phyloP scores from a whole-genome alignment of 2,888 invertebrate genomes.

The Homarus gammarus region DNA sequence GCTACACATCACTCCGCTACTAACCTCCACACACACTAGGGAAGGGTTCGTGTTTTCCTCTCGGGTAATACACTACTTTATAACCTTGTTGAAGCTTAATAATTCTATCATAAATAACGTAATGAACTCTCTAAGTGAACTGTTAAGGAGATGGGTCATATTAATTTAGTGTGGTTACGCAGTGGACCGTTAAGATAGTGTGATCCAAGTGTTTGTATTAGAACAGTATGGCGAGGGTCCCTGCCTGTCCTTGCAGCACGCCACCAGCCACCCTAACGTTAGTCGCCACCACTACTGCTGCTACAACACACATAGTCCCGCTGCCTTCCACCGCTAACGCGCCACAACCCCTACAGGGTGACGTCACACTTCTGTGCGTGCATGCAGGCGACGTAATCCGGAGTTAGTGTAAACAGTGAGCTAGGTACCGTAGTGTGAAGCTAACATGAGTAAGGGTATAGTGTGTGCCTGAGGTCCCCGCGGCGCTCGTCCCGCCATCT shows the following conservation, averaged over 20 bases:
- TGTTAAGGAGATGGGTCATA: neutral
- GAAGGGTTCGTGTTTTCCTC: neutral
- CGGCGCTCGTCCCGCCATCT: constrained; percentile 43
- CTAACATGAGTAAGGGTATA: neutral
- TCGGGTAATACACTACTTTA: neutral
- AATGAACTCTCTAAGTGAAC: neutral
- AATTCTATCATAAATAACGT: neutral
- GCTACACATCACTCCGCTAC: neutral
- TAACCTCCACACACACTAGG: neutral
- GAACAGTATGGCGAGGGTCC: constrained; percentile 11
- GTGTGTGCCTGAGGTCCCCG: constrained; percentile 10
- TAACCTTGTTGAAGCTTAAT: neutral
- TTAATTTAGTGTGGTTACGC: neutral
- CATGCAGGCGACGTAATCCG: neutral
- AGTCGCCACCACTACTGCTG: neutral
- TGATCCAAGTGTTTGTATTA: neutral
- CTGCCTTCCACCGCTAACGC: no score
- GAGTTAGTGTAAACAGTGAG: neutral
- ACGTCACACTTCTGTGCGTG: neutral
- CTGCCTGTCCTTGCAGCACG: neutral
- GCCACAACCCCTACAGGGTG: neutral
- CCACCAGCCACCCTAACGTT: neutral
- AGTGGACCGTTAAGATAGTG: neutral
- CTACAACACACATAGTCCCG: neutral
- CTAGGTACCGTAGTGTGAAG: neutral